phyloP scores from a whole-genome alignment of 1,140 invertebrate genomes.

The Zeugodacus cucurbitae region DNA sequence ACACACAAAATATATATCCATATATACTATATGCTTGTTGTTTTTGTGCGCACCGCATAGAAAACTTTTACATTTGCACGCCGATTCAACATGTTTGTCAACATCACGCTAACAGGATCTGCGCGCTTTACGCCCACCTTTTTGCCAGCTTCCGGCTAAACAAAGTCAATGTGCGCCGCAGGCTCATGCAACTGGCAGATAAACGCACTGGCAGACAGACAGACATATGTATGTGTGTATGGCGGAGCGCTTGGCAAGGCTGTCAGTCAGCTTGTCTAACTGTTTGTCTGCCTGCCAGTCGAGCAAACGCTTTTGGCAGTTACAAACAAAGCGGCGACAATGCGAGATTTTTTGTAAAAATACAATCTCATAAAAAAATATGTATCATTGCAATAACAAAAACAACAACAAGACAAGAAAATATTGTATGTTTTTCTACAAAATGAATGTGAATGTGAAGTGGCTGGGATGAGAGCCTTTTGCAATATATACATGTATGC shows the following conservation, averaged over 20 bases:
- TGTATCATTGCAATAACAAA: not conserved
- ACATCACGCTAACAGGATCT: constrained; percentile 18
- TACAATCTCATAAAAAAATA: constrained; percentile 36
- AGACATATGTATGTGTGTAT: not conserved
- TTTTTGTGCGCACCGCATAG: not conserved
- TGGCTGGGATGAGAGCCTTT: constrained; percentile 33
- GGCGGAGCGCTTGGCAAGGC: no score
- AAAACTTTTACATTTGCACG: constrained; percentile 28
- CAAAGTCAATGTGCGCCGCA: not conserved
- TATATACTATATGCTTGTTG: not conserved
- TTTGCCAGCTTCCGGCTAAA: constrained; percentile 18
- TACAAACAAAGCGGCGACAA: constrained; percentile 23
- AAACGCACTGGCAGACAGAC: not conserved
- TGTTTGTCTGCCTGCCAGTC: not conserved
- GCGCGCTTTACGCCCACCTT: constrained; percentile 22
- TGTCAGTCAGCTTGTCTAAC: not conserved
- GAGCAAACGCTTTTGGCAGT: constrained; percentile 17
- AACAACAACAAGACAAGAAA: not conserved
- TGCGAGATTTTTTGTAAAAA: not conserved
- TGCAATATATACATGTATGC: not conserved
- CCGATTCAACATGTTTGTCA: constrained; percentile 23
- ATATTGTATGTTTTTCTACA: not conserved
- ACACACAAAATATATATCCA: not conserved
- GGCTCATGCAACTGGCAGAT: not conserved
- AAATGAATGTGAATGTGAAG: constrained; percentile 29